phyloP scores from a whole-genome alignment of 2,113 vertebrate species.

The Desmodus rotundus region DNA sequence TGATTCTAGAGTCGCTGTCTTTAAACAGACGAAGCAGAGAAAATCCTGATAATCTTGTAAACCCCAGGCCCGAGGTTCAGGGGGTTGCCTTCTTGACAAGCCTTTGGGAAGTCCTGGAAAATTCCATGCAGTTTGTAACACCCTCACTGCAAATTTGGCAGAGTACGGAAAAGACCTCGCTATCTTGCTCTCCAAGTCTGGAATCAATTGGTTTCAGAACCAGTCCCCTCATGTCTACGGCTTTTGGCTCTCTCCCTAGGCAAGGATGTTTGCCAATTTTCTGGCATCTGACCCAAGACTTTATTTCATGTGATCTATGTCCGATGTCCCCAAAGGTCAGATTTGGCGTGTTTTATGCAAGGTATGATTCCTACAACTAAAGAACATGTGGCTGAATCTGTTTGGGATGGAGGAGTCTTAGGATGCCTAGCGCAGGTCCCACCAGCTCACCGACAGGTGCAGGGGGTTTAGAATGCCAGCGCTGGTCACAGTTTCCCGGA shows the following conservation, averaged over 20 bases:
- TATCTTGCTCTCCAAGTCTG: neutral
- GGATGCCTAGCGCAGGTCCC: neutral
- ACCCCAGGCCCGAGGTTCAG: neutral
- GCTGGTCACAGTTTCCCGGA: neutral
- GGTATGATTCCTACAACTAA: neutral
- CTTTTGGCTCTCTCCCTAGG: neutral
- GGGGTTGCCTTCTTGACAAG: neutral
- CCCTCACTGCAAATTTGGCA: neutral
- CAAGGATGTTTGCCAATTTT: neutral
- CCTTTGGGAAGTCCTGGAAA: neutral
- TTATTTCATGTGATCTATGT: neutral
- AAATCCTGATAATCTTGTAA: neutral
- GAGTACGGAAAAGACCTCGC: neutral
- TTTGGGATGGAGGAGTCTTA: neutral
- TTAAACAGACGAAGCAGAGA: neutral
- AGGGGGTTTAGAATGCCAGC: neutral
- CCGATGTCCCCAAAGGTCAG: neutral
- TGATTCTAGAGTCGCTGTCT: neutral
- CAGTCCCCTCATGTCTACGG: neutral
- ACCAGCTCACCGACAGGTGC: neutral
- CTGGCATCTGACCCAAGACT: neutral
- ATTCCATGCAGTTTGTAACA: neutral
- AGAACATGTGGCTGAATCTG: neutral
- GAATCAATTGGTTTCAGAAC: neutral
- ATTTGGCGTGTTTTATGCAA: neutral